A percentile compares a stretch with the other conserved stretches of the same genome.
Evolutionary conservation across 1,140 invertebrate species (phyloP).

Genomic region (Euura saliciscinereae): DNA sequence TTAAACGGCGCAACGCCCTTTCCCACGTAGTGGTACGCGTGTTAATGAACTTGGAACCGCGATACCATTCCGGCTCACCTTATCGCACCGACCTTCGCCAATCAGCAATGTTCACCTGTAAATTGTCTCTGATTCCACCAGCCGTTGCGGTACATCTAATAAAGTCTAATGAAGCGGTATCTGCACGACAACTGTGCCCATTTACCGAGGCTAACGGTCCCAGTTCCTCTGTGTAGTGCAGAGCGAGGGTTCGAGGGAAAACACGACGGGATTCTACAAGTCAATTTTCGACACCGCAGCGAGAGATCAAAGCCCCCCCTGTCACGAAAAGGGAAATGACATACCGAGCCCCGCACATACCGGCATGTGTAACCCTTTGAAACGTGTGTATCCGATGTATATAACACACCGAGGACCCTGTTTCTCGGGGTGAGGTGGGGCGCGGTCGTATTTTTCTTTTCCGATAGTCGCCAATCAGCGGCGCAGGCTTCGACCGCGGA

Average conservation of each 20-base stretch:
- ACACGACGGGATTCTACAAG: not conserved
- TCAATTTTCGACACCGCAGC: not conserved
- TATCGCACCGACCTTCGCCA: not conserved
- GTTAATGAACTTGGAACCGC: slow-evolving; percentile 5
- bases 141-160: not conserved
- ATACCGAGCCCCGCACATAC: not conserved
- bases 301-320: not conserved
- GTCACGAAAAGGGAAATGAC: not conserved
- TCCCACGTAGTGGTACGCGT: not conserved
- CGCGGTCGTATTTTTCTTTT: not conserved
- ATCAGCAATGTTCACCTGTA: too few species aligned
- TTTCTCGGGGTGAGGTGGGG: too few species aligned
- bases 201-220: not conserved
- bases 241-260: not conserved
- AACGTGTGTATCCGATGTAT: not conserved
- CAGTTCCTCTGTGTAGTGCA: not conserved
- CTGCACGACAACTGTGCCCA: not conserved
- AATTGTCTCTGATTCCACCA: too few species aligned
- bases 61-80: not conserved
- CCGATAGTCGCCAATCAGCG: slow-evolving; percentile 1
- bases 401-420: too few species aligned
- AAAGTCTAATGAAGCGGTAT: not conserved
- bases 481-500: not conserved
- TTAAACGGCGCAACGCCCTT: not conserved
- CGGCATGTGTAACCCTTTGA: not conserved